Conservation (phyloP, 2,797 vertebrate species). For the Oryzias dopingdopingensis region DNA sequence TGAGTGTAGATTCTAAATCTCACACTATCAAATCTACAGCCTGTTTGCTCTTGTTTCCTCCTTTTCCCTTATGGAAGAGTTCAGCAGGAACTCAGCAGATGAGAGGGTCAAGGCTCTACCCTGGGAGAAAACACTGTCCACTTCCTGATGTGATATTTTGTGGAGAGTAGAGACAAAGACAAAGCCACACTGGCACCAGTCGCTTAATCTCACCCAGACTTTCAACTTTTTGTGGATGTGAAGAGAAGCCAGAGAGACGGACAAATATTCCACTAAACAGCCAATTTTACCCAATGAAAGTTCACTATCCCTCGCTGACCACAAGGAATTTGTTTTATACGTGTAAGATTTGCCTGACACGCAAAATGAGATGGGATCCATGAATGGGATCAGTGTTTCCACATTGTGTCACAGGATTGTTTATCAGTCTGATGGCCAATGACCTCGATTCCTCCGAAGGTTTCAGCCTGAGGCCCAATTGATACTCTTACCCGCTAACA, state of each 20-base stretch:
- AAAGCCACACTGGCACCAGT: conserved; percentile 57
- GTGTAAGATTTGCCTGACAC: conserved; percentile 72
- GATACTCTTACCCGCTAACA: conserved; percentile 40
- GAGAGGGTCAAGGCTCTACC: conserved; percentile 39
- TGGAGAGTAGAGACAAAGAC: conserved; percentile 48
- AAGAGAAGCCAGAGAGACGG: conserved; percentile 47
- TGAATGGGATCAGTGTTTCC: conserved; percentile 80
- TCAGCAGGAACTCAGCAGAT: conserved; percentile 27
- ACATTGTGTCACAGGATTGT: conserved; percentile 74
- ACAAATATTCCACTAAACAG: conserved; percentile 54
- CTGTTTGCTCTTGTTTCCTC: conserved; percentile 5
- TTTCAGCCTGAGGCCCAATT: conserved; percentile 43
- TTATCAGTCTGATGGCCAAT: conserved; percentile 68
- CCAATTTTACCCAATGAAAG: conserved; percentile 33
- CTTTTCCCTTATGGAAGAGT: conserved; percentile 7
- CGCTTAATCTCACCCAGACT: conserved; percentile 63
- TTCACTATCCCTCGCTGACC: conserved; percentile 56
- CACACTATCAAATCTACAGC: not conserved
- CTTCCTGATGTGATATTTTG: conserved; percentile 53
- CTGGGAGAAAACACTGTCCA: conserved; percentile 35
- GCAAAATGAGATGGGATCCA: conserved; percentile 67
- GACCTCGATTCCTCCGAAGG: conserved; percentile 50
- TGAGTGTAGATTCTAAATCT: too few species aligned
- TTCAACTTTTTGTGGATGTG: conserved; percentile 45
- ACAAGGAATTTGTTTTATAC: conserved; percentile 75